phyloP scores from a whole-genome alignment of 2,113 vertebrate species.

The Larimichthys polyactis region DNA sequence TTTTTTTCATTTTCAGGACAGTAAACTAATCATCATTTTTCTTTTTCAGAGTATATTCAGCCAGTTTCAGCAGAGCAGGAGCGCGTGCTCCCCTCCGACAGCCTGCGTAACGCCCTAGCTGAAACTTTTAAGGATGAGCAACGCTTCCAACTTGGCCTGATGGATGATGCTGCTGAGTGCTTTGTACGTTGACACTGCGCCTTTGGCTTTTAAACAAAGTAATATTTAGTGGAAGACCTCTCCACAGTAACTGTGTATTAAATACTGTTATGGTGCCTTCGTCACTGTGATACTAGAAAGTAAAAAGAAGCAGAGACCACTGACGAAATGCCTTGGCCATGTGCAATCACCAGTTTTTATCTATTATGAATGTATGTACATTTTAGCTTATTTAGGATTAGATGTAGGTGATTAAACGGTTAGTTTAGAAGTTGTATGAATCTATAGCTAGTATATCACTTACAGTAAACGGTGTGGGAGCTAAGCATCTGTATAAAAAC shows the following conservation, averaged over 20 bases:
- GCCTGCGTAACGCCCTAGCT: constrained; percentile 93
- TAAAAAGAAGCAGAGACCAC: constrained; percentile 5
- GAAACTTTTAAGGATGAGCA: constrained; percentile 98
- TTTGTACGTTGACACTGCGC: constrained; percentile 87
- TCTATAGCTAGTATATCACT: too few relatives aligned
- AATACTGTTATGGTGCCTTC: constrained; percentile 13
- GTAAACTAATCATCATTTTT: background rate
- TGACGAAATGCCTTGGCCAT: background rate
- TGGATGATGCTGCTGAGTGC: constrained; percentile 99
- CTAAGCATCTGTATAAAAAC: too few relatives aligned
- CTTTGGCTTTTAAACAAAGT: constrained; percentile 33
- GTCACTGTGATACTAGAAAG: constrained; percentile 2
- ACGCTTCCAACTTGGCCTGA: constrained; percentile 97
- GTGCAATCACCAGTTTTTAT: background rate
- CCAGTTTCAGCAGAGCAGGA: constrained; percentile 97
- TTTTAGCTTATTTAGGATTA: background rate
- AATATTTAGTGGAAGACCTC: constrained; percentile 18
- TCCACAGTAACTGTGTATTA: constrained; percentile 4
- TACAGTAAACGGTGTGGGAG: too few relatives aligned
- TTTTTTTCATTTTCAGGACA: background rate
- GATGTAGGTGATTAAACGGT: too few relatives aligned
- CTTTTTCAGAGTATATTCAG: constrained; percentile 91
- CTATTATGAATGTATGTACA: background rate
- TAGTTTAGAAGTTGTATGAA: too few relatives aligned
- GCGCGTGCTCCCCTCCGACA: constrained; percentile 94